phyloP scores from a whole-genome alignment of 2,113 vertebrate genomes.

The Gymnocephalus cernua region DNA sequence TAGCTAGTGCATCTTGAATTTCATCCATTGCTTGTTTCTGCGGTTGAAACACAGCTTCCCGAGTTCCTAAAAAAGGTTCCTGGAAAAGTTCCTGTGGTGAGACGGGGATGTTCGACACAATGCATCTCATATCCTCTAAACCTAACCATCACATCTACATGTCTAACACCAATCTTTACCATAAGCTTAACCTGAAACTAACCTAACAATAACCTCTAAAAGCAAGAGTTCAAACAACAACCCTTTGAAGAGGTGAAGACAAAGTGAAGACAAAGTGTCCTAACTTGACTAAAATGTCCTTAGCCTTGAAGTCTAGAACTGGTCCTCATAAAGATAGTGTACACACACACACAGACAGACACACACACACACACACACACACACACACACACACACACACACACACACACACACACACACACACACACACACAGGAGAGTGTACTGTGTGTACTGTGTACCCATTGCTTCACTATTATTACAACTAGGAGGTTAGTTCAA shows the following conservation, averaged over 20 bases:
- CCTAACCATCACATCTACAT: background rate
- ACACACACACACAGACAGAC: background rate
- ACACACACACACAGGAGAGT: no score
- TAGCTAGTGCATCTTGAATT: no score
- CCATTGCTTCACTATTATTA: background rate
- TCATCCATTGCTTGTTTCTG: background rate
- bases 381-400: background rate
- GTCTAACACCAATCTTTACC: background rate
- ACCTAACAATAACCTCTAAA: no score
- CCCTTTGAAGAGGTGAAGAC: no score
- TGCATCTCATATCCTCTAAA: background rate
- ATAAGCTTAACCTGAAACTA: background rate
- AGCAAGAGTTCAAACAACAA: no score
- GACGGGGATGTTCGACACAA: background rate
- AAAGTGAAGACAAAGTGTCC: no score
- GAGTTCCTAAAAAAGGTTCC: background rate
- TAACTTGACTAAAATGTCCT: no score
- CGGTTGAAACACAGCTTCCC: background rate
- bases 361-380: background rate
- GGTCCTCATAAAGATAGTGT: no score
- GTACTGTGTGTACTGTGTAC: background rate
- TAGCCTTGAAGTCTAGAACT: no score
- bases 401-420: constrained; percentile 1
- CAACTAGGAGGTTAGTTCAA: constrained; percentile 11
- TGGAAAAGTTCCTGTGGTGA: background rate